Percentiles rank a stretch among this genome's conserved stretches.
Evolutionary conservation across 1,140 invertebrate species (phyloP).

Genomic region (Halictus rubicundus): DNA sequence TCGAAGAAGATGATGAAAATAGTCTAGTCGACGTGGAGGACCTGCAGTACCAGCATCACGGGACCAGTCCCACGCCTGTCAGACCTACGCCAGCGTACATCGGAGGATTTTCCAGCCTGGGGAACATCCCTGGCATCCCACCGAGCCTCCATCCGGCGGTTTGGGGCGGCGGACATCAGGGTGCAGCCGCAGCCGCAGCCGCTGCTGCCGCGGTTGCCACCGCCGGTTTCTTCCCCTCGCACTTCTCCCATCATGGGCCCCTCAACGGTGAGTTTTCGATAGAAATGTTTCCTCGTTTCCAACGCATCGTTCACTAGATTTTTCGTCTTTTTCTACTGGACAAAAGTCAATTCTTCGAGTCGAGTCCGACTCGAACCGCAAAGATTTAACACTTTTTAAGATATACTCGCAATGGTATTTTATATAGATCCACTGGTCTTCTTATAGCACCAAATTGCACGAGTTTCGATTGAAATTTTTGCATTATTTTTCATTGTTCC

Average conservation of each 20-base stretch:
- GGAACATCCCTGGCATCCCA: constrained; percentile 65
- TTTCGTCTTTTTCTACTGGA: no score
- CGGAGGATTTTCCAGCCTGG: constrained; percentile 71
- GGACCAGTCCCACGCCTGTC: constrained; percentile 67
- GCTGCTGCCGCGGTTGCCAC: constrained; percentile 69
- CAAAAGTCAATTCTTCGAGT: no score
- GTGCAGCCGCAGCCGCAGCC: constrained; percentile 62
- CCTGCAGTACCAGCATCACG: constrained; percentile 58
- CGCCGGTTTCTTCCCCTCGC: constrained; percentile 73
- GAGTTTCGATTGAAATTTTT: no score
- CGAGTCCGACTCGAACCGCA: no score
- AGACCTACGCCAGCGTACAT: constrained; percentile 76
- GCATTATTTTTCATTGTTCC: no score
- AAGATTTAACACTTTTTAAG: no score
- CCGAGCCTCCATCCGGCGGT: constrained; percentile 70
- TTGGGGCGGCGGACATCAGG: constrained; percentile 70
- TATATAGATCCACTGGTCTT: no score
- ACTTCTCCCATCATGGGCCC: constrained; percentile 73
- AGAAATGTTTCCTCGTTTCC: no score
- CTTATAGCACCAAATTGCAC: no score
- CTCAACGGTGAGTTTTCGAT: constrained; percentile 70
- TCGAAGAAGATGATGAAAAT: constrained; percentile 73
- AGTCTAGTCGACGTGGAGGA: constrained; percentile 77
- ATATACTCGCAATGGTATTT: no score
- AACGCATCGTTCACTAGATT: no score